These are phyloP conservation scores for Gisinianus flammeolus DNA, from an alignment of 2,888 invertebrate species.

Conservation along the genomic window DNA sequence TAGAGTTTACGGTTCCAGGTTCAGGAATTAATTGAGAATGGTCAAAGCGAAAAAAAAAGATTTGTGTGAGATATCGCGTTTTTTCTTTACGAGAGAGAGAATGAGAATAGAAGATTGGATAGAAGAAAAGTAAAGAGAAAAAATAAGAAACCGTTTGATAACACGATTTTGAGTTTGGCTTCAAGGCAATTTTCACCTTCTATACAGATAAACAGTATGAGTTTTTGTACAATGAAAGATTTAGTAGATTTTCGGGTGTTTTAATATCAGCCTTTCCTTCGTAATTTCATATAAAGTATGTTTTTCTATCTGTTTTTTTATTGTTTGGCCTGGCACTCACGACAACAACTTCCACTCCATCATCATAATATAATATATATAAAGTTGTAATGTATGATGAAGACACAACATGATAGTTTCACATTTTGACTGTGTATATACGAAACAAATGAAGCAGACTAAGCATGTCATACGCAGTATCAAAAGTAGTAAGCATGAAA, in stretches of 20 bases:
- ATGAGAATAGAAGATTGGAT: too few relatives aligned
- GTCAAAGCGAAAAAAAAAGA: too few relatives aligned
- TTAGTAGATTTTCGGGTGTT: background rate
- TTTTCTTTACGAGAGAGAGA: too few relatives aligned
- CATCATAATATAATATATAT: too few relatives aligned
- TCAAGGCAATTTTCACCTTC: slow-evolving; percentile 13
- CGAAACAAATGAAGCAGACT: background rate
- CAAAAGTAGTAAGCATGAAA: too few relatives aligned
- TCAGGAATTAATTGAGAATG: too few relatives aligned
- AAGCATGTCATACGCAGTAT: too few relatives aligned
- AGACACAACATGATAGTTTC: background rate
- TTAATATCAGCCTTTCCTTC: background rate
- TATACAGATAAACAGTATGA: background rate
- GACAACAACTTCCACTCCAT: too few relatives aligned
- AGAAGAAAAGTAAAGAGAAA: too few relatives aligned
- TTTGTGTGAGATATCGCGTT: too few relatives aligned
- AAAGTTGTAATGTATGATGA: background rate
- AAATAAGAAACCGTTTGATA: background rate
- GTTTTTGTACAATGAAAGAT: background rate
- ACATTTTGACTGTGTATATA: background rate
- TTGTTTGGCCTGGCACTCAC: too few relatives aligned
- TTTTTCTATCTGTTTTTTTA: background rate
- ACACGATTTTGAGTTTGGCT: background rate
- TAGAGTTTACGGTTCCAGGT: too few relatives aligned
- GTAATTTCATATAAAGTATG: background rate